A percentile compares a stretch with the other conserved stretches of the same genome.
These are phyloP conservation scores for Halesus radiatus DNA, from an alignment of 1,140 invertebrate genomes.

Conservation along the genomic window DNA sequence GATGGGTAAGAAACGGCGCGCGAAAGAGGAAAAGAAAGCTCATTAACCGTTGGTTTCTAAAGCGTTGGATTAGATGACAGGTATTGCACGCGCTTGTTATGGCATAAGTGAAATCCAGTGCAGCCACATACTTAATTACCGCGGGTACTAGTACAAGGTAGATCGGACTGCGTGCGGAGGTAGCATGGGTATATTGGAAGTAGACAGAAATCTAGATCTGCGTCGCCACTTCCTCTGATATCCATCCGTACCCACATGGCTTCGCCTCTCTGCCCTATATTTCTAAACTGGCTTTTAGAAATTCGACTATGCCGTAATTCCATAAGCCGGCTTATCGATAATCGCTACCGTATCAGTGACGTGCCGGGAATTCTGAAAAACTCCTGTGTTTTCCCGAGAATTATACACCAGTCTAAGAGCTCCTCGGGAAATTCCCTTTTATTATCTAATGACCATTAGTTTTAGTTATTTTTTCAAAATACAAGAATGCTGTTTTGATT, in stretches of 20 bases:
- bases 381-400: too few relatives aligned
- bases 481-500: too few relatives aligned
- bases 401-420: too few relatives aligned
- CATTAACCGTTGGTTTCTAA: slow-evolving; percentile 42
- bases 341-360: background rate
- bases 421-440: too few relatives aligned
- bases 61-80: slow-evolving; percentile 40
- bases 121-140: background rate
- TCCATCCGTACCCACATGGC: background rate
- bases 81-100: slow-evolving; percentile 50
- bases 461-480: too few relatives aligned
- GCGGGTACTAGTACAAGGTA: background rate
- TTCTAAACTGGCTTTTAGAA: slow-evolving; percentile 23
- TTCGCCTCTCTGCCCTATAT: slow-evolving; percentile 3
- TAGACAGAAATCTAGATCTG: too few relatives aligned
- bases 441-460: too few relatives aligned
- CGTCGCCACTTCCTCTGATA: too few relatives aligned
- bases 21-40: slow-evolving; percentile 44
- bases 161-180: background rate
- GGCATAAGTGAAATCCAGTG: slow-evolving; percentile 48
- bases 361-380: background rate
- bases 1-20: slow-evolving; percentile 32
- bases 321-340: slow-evolving; percentile 11
- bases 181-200: too few relatives aligned
- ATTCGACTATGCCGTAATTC: slow-evolving; percentile 26